A percentile compares a stretch with the other conserved stretches of the same genome.
Conservation (phyloP, 2,113 vertebrate species). For the Phocoena phocoena region DNA sequence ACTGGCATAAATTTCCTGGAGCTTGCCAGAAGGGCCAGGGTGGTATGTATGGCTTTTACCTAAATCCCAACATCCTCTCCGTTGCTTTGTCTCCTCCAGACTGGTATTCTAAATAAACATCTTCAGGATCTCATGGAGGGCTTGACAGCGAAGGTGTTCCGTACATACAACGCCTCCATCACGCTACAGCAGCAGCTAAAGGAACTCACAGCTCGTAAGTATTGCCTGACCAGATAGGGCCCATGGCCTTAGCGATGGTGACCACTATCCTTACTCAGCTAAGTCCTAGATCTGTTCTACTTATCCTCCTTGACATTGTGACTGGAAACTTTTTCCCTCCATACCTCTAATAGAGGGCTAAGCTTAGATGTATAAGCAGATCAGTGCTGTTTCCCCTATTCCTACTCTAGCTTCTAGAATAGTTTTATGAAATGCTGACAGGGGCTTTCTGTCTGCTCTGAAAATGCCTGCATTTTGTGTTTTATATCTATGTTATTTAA, state of each 20-base stretch:
- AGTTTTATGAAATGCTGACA: neutral
- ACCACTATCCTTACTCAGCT: neutral
- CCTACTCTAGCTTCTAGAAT: neutral
- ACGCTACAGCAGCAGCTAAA: conserved; percentile 94
- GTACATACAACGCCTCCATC: conserved; percentile 99
- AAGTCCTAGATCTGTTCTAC: neutral
- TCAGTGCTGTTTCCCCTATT: neutral
- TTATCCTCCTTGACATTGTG: neutral
- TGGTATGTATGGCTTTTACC: neutral
- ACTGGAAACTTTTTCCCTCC: neutral
- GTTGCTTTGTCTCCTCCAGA: conserved; percentile 84
- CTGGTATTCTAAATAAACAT: conserved; percentile 98
- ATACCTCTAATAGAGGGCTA: neutral
- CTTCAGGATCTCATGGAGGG: conserved; percentile 99
- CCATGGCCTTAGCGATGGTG: neutral
- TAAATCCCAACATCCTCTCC: neutral
- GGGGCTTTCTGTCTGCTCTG: conserved; percentile 2
- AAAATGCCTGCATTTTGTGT: conserved; percentile 50
- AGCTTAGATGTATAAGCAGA: neutral
- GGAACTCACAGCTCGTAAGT: conserved; percentile 94
- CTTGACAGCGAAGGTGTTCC: conserved; percentile 98
- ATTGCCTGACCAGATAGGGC: neutral
- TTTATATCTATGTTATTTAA: conserved; percentile 39
- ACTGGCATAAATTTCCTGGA: neutral
- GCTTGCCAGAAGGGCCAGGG: neutral